These are phyloP conservation scores for Zaprionus lineosus DNA, from an alignment of 2,888 invertebrate genomes.

Conservation along the genomic window DNA sequence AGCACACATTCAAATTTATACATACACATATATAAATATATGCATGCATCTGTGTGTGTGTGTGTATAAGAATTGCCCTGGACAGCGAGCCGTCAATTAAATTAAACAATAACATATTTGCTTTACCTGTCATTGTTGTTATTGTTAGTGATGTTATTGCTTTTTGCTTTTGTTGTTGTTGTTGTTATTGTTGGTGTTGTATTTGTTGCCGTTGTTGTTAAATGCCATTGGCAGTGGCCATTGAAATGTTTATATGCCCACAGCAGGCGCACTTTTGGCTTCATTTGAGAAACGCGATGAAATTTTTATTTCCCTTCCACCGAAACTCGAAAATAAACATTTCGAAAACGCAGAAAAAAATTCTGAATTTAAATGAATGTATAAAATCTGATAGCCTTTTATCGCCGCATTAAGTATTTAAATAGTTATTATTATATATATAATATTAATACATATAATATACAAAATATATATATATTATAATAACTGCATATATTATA, in stretches of 20 bases:
- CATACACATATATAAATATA: neutral
- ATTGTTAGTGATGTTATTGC: neutral
- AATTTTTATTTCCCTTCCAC: slow-evolving; percentile 30
- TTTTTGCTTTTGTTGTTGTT: neutral
- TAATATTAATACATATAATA: too few relatives aligned
- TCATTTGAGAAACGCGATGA: slow-evolving; percentile 47
- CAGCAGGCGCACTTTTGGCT: slow-evolving; percentile 11
- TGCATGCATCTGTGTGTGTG: neutral
- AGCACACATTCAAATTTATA: too few relatives aligned
- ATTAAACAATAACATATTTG: slow-evolving; percentile 27
- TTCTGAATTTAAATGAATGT: neutral
- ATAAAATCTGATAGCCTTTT: too few relatives aligned
- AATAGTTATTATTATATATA: too few relatives aligned
- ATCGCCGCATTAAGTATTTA: too few relatives aligned
- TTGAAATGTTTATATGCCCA: slow-evolving; percentile 19
- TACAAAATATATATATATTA: too few relatives aligned
- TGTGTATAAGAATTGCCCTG: too few relatives aligned
- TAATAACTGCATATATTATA: too few relatives aligned
- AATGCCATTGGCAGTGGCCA: neutral
- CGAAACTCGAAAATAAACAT: neutral
- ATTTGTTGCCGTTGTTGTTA: neutral
- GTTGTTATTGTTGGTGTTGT: neutral
- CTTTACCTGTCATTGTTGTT: neutral
- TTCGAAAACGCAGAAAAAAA: neutral
- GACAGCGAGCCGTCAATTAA: slow-evolving; percentile 10